phyloP scores from a whole-genome alignment of 2,888 invertebrate genomes.

The Melinaea menophilus region DNA sequence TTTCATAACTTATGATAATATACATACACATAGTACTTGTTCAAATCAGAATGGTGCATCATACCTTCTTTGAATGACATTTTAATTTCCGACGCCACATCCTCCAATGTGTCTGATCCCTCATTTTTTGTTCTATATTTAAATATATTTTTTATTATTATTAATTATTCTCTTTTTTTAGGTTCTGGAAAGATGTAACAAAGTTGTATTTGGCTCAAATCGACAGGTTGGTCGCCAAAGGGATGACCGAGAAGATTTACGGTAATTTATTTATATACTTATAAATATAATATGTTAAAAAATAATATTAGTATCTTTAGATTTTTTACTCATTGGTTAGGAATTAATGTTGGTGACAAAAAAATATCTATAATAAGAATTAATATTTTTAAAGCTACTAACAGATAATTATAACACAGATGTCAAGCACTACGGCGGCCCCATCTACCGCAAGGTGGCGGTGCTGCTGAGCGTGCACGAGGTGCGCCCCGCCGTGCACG shows the following conservation, averaged over 20 bases:
- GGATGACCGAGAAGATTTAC: slow-evolving; percentile 59
- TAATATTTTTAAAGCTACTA: too few species aligned
- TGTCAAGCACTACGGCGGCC: slow-evolving; percentile 47
- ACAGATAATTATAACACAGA: slow-evolving; percentile 7
- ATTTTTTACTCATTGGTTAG: background rate
- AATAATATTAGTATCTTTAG: background rate
- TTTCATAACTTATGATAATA: too few species aligned
- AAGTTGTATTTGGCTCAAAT: slow-evolving; percentile 78
- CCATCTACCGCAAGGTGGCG: slow-evolving; percentile 53
- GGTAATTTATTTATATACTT: slow-evolving; percentile 40
- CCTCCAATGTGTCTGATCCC: too few species aligned
- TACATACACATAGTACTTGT: too few species aligned
- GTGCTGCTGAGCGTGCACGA: slow-evolving; percentile 76
- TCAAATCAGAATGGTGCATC: too few species aligned
- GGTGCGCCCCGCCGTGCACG: slow-evolving; percentile 72
- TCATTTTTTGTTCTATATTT: too few species aligned
- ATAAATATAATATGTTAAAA: slow-evolving; percentile 2
- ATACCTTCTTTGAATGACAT: too few species aligned
- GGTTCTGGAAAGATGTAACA: slow-evolving; percentile 78
- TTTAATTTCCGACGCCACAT: too few species aligned
- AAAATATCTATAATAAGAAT: too few species aligned
- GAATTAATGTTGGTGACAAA: background rate
- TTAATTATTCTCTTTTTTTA: slow-evolving; percentile 37
- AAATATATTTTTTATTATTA: too few species aligned
- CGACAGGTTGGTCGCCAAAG: slow-evolving; percentile 57